A percentile compares a stretch with the other conserved stretches of the same genome.
These are phyloP conservation scores for Oreochromis tanganicae DNA, from an alignment of 2,113 vertebrate genomes.

Conservation along the genomic window DNA sequence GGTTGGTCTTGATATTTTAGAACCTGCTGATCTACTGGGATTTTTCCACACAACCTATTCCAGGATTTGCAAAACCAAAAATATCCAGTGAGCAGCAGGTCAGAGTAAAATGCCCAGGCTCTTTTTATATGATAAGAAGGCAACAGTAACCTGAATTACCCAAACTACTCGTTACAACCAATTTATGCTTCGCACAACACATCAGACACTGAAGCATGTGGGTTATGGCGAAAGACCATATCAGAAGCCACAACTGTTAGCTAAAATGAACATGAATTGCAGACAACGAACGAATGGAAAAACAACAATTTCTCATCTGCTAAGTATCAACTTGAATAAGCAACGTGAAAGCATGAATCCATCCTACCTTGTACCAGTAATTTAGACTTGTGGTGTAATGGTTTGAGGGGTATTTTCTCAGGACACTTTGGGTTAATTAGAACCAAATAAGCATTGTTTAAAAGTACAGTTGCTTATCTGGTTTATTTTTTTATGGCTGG, in stretches of 20 bases:
- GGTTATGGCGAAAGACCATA: neutral
- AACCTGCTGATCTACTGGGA: neutral
- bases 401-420: neutral
- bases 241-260: neutral
- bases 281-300: fast-evolving
- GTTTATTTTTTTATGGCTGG: neutral
- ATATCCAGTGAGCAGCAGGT: fast-evolving
- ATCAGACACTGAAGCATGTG: neutral
- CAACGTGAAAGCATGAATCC: neutral
- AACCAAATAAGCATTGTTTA: neutral
- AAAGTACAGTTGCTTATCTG: neutral
- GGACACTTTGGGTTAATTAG: fast-evolving
- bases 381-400: neutral
- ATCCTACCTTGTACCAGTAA: neutral
- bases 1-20: neutral
- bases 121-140: neutral
- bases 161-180: neutral
- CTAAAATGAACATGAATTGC: neutral
- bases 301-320: neutral
- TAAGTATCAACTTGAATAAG: neutral
- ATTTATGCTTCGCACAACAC: neutral
- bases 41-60: neutral
- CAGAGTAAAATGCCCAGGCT: neutral
- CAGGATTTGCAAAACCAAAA: fast-evolving
- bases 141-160: neutral